These are phyloP conservation scores for Philaethria dido DNA, from an alignment of 2,888 invertebrate genomes.

Conservation along the genomic window DNA sequence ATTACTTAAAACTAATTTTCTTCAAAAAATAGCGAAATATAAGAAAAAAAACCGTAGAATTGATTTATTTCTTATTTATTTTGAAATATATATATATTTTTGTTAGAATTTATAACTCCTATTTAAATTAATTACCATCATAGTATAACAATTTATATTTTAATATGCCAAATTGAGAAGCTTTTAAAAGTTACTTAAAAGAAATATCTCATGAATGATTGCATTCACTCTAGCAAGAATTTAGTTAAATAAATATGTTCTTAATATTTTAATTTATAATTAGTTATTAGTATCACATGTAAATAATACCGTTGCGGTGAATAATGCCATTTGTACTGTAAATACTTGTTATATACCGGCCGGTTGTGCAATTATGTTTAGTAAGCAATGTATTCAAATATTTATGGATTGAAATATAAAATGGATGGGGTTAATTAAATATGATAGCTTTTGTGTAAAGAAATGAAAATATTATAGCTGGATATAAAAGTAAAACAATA, in stretches of 20 bases:
- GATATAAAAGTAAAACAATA: neutral
- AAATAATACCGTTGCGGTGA: constrained; percentile 29
- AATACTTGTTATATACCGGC: constrained; percentile 58
- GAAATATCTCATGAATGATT: neutral
- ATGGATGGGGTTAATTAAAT: constrained; percentile 17
- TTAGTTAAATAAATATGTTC: neutral
- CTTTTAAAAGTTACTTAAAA: neutral
- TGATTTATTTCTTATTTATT: too few species aligned
- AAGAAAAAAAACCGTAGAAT: neutral
- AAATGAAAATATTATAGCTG: neutral
- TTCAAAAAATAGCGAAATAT: neutral
- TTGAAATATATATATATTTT: too few species aligned
- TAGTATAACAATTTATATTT: neutral
- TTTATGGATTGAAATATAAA: constrained; percentile 15
- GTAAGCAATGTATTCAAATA: constrained; percentile 12
- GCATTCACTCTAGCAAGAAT: neutral
- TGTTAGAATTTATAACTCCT: too few species aligned
- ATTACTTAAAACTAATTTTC: neutral
- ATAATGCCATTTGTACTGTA: constrained; percentile 41
- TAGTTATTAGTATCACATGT: constrained; percentile 13
- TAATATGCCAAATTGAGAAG: neutral
- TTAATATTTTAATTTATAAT: neutral
- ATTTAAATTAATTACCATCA: too few species aligned
- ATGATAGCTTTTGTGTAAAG: neutral
- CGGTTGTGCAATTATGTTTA: constrained; percentile 75